Evolutionary conservation across 2,113 vertebrate species (phyloP).

Genomic region (Dissostichus mawsoni): DNA sequence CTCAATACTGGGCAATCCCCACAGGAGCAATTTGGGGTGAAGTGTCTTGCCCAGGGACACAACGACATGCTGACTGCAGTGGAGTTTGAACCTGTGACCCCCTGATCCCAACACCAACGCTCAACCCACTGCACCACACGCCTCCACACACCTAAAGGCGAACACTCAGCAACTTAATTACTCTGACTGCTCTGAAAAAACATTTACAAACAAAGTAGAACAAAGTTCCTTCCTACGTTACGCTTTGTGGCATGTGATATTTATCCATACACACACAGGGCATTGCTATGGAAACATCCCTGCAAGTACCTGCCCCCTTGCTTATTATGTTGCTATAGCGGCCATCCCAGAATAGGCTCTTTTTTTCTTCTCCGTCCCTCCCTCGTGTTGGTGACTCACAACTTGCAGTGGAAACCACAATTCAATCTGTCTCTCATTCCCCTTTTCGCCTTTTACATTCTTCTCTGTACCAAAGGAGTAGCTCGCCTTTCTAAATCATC

Average conservation of each 20-base stretch:
- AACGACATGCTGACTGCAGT: too few species aligned
- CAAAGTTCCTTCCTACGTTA: constrained; percentile 57
- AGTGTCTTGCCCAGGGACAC: too few species aligned
- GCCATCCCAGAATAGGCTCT: constrained; percentile 86
- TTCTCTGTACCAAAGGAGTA: constrained; percentile 71
- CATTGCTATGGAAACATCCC: constrained; percentile 84
- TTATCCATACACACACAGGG: constrained; percentile 80
- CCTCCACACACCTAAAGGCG: background rate
- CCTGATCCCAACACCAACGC: too few species aligned
- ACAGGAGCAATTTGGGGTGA: too few species aligned
- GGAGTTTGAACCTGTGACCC: too few species aligned
- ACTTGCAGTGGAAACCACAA: constrained; percentile 85
- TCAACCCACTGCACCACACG: too few species aligned
- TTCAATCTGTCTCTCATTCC: constrained; percentile 82
- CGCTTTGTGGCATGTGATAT: constrained; percentile 79
- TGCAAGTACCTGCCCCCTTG: constrained; percentile 80
- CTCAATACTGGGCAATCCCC: too few species aligned
- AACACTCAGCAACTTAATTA: background rate
- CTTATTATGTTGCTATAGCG: constrained; percentile 87
- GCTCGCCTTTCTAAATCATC: constrained; percentile 74
- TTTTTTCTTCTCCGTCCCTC: constrained; percentile 69
- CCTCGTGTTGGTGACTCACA: constrained; percentile 86
- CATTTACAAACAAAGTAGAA: constrained; percentile 40
- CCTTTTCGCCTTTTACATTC: constrained; percentile 71
- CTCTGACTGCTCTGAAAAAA: constrained; percentile 14